Base-by-base conservation (phyloP, 2,888 invertebrate genomes). In the Neoitamus cyanurus region DNA sequence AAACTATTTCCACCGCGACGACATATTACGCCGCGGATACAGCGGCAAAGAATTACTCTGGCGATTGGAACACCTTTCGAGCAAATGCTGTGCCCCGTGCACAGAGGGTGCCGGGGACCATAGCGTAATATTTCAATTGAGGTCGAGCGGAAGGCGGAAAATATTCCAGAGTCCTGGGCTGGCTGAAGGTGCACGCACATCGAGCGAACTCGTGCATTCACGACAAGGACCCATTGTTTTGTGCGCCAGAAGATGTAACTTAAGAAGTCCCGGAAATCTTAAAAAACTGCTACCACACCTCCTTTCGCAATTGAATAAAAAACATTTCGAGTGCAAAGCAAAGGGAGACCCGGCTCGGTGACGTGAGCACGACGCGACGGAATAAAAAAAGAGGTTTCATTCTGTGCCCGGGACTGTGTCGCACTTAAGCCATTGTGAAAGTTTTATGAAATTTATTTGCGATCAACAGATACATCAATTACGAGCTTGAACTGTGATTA, bases 211-310 rank as follows among this genome's bases (percentile, higher is more conserved):
- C 72, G 46, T 69, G 42, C 72, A 72, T 83, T 30, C 42, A 46
- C 46, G 31, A 83, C 46, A 42, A 83, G 72, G 31, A 31, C 46
- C 80, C 72, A 72, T 83, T 83, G 83, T 83, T 82, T 42, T 13
- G 7, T 46, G 72, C 46, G 83, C 83, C 72, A 30, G 42, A 46
- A 87, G 87, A 86, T 87, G 87, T 87, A 87, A 87, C 86, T 87
- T 86, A 87, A 87, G 87, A 86, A 87, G 87, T 86, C 87, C 87
- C 87, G 87, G 87, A 87, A 87, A 87, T 86, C 86, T 87, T 87
- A 87, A 87, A 87, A 87, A 87, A 87, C 86, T 85, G 85, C 87
- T 86, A 86, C 87, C 87, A 87, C 87, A 87, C 87, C 87, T 86
- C 87, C 87, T 87, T 87, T 86, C 34, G 73, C 82, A 69, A 82